Conservation (phyloP, 2,888 invertebrate species). For the Chirona hameri region DNA sequence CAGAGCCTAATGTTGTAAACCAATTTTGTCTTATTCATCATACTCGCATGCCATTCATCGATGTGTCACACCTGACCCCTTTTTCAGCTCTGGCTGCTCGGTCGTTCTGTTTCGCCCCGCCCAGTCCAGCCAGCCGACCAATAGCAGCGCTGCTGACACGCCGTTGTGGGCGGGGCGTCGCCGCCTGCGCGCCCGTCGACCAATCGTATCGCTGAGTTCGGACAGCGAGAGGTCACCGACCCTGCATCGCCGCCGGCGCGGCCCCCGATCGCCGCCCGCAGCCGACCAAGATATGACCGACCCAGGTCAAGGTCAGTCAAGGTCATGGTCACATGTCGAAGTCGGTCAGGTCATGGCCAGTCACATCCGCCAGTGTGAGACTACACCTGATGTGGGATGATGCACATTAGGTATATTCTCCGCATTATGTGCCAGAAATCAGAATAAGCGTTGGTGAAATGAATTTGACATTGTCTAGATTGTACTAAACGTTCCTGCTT, state of each 20-base stretch:
- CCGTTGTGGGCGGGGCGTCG: conserved; percentile 6
- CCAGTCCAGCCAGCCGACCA: neutral
- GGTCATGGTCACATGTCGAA: too few species aligned
- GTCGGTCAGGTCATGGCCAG: too few species aligned
- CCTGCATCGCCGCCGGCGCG: neutral
- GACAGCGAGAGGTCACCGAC: conserved; percentile 12
- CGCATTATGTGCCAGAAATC: too few species aligned
- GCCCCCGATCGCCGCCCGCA: neutral
- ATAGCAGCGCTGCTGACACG: neutral
- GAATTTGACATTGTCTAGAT: too few species aligned
- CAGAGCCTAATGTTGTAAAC: too few species aligned
- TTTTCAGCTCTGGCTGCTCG: neutral
- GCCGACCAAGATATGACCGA: neutral
- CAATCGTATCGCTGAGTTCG: neutral
- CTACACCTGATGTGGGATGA: too few species aligned
- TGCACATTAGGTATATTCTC: too few species aligned
- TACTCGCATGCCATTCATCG: too few species aligned
- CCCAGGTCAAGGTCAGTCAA: neutral
- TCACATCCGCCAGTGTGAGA: too few species aligned
- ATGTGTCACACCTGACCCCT: neutral
- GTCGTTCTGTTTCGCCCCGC: neutral
- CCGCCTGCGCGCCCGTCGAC: neutral
- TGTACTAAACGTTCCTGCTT: too few species aligned
- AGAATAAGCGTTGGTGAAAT: too few species aligned
- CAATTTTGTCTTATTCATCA: too few species aligned